A percentile compares a stretch with the other conserved stretches of the same genome.
phyloP scores from a whole-genome alignment of 1,140 invertebrate genomes.

The Heterodera schachtii region DNA sequence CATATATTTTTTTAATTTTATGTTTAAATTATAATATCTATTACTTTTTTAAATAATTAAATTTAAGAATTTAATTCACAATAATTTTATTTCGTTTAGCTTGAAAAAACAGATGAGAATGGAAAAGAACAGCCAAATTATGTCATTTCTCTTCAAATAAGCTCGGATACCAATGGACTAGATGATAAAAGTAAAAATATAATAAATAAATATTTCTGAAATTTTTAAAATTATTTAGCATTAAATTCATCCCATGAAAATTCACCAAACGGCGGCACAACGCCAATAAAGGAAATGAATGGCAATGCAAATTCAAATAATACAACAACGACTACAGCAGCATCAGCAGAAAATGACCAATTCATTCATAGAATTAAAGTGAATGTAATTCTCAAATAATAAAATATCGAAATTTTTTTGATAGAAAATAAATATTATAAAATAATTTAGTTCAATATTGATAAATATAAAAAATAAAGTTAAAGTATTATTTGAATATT shows the following conservation, averaged over 20 bases:
- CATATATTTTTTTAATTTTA: too few relatives aligned
- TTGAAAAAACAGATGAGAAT: neutral
- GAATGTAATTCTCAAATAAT: neutral
- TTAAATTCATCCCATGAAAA: neutral
- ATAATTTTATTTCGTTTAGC: neutral
- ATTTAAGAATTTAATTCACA: too few relatives aligned
- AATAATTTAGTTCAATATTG: too few relatives aligned
- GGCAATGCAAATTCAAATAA: too few relatives aligned
- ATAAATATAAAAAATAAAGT: too few relatives aligned
- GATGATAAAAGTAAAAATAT: too few relatives aligned
- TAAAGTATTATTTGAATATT: too few relatives aligned
- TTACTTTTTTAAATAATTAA: too few relatives aligned
- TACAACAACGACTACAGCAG: too few relatives aligned
- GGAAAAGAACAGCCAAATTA: neutral
- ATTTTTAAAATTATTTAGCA: too few relatives aligned
- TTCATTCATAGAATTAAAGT: neutral
- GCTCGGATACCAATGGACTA: neutral
- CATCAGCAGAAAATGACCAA: neutral
- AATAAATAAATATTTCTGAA: too few relatives aligned
- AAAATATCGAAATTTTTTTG: neutral
- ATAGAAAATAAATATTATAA: neutral
- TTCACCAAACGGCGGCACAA: neutral
- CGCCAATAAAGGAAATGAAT: neutral
- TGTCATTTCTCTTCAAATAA: neutral
- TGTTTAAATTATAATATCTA: too few relatives aligned